Evolutionary conservation across 2,113 vertebrate genomes (phyloP), one percentile per base, ranked within the genome.

Genomic region (Phoenicopterus ruber): DNA sequence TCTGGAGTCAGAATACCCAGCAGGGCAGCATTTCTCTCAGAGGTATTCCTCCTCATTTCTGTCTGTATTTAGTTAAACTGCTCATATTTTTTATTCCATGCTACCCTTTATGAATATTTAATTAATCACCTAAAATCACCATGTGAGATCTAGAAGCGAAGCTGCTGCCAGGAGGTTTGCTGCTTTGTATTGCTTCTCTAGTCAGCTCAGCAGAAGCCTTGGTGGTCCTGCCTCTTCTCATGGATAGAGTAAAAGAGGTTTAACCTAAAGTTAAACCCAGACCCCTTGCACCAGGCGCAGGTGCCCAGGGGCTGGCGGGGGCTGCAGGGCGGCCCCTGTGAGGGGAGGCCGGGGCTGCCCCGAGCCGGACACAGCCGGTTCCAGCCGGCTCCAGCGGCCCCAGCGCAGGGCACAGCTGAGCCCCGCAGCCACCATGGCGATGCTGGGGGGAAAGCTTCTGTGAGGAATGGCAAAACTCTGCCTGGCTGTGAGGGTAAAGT

Each of bases 261-360:
- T 70, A 87, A 74, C n/a, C 7, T 38, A 13, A 79, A 58, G 44
- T 50, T 62, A 71, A 66, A 70, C 12, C 10, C 42, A 25, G 21
- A 44, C 5, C 25, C 38, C 10, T 42, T 44, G 15, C 5, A 24
- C 22, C 0, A 2, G 4, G 2, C 38, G 25, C 2, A 0, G 18
- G 18, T 79, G 7, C 16, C 31, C 8, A 1, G 6, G 8, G 0
- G 1, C 13, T 24, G 13, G 1, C 6, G 4, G 10, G 19, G 7
- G 10, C 17, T 32, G 26, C 24, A 1, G 36, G 21, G 54, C 0
- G 1, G 24, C 21, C 34, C 6, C 81, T 9, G 5, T 54, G 67
- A 13, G 29, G 28, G 19, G n/a, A n/a, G n/a, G n/a, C n/a, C n/a
- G n/a, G n/a, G n/a, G n/a, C 40, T 71, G 40, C 29, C 47, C 18